Percentiles rank a stretch among this genome's conserved stretches.
Conservation (phyloP, 2,888 invertebrate species). For the Noctua janthina region DNA sequence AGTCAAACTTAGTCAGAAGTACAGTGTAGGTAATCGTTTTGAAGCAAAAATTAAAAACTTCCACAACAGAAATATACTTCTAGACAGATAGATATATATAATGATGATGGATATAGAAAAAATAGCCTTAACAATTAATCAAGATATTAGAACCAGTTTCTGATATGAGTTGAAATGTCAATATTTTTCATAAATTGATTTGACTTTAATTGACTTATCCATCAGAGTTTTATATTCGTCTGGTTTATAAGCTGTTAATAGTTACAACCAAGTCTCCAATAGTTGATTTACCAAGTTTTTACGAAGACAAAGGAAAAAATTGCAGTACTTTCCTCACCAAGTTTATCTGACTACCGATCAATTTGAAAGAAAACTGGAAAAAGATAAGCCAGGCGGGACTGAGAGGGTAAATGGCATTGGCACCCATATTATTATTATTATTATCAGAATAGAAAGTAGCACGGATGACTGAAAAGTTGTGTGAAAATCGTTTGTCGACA, state of each 20-base stretch:
- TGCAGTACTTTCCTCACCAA: not conserved
- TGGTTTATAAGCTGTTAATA: not conserved
- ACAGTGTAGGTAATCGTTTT: not conserved
- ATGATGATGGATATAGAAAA: not conserved
- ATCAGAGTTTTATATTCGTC: not conserved
- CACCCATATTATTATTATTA: not conserved
- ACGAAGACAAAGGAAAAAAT: not conserved
- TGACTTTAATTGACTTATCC: conserved; percentile 27
- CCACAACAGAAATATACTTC: not conserved
- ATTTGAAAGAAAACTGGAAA: not conserved
- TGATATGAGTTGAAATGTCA: not conserved
- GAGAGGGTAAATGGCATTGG: not conserved
- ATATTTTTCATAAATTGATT: not conserved
- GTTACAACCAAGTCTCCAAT: not conserved
- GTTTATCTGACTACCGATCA: not conserved
- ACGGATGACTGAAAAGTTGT: not conserved
- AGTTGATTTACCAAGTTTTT: not conserved
- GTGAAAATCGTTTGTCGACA: not conserved
- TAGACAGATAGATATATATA: not conserved
- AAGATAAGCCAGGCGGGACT: not conserved
- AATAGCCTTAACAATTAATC: not conserved
- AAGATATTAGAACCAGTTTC: conserved; percentile 9
- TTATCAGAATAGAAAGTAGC: not conserved
- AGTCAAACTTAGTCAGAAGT: not conserved
- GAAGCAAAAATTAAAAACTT: not conserved